Evolutionary conservation across 2,888 invertebrate genomes (phyloP).

Genomic region (Caprella mutica): DNA sequence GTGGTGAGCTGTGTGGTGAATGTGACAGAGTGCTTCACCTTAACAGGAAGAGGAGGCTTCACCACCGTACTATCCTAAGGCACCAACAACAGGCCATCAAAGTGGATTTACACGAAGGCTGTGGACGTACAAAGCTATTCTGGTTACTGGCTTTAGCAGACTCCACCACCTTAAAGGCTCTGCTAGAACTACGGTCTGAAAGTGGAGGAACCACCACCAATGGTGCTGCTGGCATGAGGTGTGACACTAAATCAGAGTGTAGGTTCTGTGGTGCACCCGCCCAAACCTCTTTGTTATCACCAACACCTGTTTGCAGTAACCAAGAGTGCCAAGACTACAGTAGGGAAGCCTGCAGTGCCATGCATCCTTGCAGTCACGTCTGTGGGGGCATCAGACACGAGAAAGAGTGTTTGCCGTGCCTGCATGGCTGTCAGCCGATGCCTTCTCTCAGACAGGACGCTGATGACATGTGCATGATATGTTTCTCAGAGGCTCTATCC

Average conservation of each 20-base stretch:
- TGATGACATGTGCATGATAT: conserved; percentile 99
- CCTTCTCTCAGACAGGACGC: conserved; percentile 72
- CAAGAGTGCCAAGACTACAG: conserved; percentile 71
- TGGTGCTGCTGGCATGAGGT: conserved; percentile 14
- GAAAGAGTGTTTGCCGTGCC: conserved; percentile 69
- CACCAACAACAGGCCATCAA: conserved; percentile 89
- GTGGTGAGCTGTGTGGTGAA: conserved; percentile 87
- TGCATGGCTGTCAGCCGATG: conserved; percentile 61
- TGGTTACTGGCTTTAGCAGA: conserved; percentile 90
- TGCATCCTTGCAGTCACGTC: conserved; percentile 74
- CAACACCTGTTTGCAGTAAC: conserved; percentile 87
- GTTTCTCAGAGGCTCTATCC: conserved; percentile 91
- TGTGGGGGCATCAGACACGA: conserved; percentile 90
- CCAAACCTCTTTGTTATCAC: conserved; percentile 71
- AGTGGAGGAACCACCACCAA: conserved; percentile 37
- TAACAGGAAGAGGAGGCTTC: conserved; percentile 70
- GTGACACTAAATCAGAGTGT: conserved; percentile 44
- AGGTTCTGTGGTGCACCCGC: conserved; percentile 76
- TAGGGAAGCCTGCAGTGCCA: conserved; percentile 67
- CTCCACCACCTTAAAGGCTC: conserved; percentile 71
- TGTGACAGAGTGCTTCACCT: conserved; percentile 92
- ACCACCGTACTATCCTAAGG: conserved; percentile 75
- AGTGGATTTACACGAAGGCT: conserved; percentile 89
- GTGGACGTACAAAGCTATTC: conserved; percentile 87
- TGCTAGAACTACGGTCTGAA: conserved; percentile 69